Base-by-base conservation (phyloP, 2,797 vertebrate species). In the Chrosomus eos region DNA sequence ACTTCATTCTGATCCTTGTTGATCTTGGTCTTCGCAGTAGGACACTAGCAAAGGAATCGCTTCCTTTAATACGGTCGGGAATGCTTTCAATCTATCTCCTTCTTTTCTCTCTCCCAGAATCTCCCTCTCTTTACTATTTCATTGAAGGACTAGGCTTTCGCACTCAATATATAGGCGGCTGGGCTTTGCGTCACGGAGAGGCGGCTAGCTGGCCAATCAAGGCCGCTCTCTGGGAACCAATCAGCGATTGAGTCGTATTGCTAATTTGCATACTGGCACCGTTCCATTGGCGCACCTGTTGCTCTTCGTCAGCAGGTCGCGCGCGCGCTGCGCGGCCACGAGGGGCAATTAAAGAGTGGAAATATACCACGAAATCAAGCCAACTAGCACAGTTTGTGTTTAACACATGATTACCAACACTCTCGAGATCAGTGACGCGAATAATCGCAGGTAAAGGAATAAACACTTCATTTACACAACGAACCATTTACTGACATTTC, bases 1-100 rank as follows among this genome's bases (percentile, higher is more conserved):
- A 91, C 87, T 97, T 97, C 97, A 98, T 97, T 87, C 91, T 92
- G 16, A 60, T 67, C n/a, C 88, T 48, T 86, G 70, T 14, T 93
- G 92, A 88, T 93, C 91, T 90, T 92, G 88, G 88, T 90, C 86
- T 85, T 82, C 55, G 26, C 5, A 9, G 14, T 40, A 14, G 48
- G 84, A 86, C 86, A 28, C 72, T 53, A 82, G n/a, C 40, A 82
- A 74, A 11, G 75, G 45, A 90, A 92, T 91, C 62, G 60, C 64
- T 91, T 88, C 81, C 81, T 74, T 62, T 21, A 36, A 26, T n/a
- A 18, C 28, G 31, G 48, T 48, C 67, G 79, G 92, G 90, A 90
- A 90, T 88, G 82, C 64, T 87, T 80, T 70, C 18, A 5, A 36
- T 88, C 88, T 55, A 80, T 93, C 84, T 89, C 67, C 38, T 53